These are phyloP conservation scores for Arothron firmamentum DNA, from an alignment of 2,113 vertebrate genomes.

Conservation along the genomic window DNA sequence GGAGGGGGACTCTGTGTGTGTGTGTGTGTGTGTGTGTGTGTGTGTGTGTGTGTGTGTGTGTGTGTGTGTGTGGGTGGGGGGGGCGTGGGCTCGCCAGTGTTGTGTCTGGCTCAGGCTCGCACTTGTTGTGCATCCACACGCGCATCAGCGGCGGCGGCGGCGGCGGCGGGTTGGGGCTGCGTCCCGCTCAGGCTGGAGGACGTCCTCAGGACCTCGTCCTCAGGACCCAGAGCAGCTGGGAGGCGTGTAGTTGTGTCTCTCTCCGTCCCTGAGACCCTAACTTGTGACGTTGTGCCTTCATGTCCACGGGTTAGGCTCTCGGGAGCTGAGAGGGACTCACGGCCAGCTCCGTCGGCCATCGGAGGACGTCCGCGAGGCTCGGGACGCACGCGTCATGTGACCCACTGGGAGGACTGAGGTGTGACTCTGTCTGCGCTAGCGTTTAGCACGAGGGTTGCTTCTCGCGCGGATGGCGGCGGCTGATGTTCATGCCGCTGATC, in stretches of 20 bases:
- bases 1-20: constrained; percentile 22
- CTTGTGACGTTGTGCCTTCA: constrained; percentile 99
- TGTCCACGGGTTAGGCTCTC: constrained; percentile 99
- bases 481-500: constrained; percentile 38
- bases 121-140: constrained; percentile 62
- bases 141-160: too few species aligned
- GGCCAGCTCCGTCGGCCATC: constrained; percentile 35
- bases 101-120: constrained; percentile 73
- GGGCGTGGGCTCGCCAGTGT: constrained; percentile 55
- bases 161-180: too few species aligned
- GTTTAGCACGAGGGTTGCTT: too few species aligned
- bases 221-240: background rate
- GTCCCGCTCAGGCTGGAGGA: too few species aligned
- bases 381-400: constrained; percentile 52
- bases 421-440: too few species aligned
- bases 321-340: constrained; percentile 96
- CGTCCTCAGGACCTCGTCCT: too few species aligned
- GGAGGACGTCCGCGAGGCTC: background rate
- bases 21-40: background rate
- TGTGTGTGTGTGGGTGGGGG: background rate
- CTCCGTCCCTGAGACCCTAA: constrained; percentile 99
- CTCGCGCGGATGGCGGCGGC: background rate
- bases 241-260: constrained; percentile 77
- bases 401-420: background rate
- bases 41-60: constrained; percentile 12